These are phyloP conservation scores for Notiomystis cincta DNA, from an alignment of 2,113 vertebrate genomes.

Conservation along the genomic window DNA sequence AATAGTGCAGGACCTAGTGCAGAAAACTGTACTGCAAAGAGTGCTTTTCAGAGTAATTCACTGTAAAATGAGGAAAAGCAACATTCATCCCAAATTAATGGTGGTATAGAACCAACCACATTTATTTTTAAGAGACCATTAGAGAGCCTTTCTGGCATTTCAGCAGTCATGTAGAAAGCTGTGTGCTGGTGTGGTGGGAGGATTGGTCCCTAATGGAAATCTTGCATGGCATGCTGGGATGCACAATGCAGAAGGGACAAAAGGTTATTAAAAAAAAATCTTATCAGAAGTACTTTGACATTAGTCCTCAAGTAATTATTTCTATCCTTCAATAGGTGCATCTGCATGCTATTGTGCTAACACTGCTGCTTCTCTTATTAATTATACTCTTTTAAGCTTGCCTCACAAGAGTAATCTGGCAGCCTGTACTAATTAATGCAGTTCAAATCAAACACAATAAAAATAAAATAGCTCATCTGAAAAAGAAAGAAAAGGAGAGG, in stretches of 20 bases:
- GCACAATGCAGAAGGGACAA: conserved; percentile 9
- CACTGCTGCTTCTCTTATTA: conserved; percentile 47
- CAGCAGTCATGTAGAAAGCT: background rate
- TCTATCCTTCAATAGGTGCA: conserved; percentile 69
- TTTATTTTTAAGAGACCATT: background rate
- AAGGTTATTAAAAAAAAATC: background rate
- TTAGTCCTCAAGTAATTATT: conserved; percentile 65
- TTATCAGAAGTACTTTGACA: conserved; percentile 55
- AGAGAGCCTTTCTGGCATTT: background rate
- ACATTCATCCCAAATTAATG: background rate
- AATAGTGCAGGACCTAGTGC: background rate
- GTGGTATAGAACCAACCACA: background rate
- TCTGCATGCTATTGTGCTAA: conserved; percentile 58
- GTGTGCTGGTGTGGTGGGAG: background rate
- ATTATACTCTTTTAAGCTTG: conserved; percentile 62
- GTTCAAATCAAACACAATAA: conserved; percentile 25
- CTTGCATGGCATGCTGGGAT: background rate
- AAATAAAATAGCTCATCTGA: background rate
- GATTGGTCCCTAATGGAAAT: background rate
- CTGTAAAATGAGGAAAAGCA: background rate
- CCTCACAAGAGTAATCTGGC: conserved; percentile 50
- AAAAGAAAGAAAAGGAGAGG: background rate
- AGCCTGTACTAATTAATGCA: conserved; percentile 56
- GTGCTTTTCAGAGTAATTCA: background rate
- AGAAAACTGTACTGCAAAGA: background rate